phyloP scores from a whole-genome alignment of 2,888 invertebrate genomes.

The Bombyx huttoni region DNA sequence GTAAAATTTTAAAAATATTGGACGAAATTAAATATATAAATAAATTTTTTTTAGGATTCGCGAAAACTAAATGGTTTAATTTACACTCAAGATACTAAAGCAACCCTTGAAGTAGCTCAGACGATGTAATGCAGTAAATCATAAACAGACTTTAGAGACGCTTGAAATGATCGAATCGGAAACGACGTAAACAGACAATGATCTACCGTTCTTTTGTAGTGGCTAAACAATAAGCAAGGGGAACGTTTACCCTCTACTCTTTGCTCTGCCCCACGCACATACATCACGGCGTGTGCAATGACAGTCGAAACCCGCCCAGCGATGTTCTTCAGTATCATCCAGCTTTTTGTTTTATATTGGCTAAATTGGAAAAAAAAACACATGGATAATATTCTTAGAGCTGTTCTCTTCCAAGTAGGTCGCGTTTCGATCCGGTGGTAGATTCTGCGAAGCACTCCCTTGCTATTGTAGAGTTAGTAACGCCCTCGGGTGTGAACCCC shows the following conservation, averaged over 20 bases:
- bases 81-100: too few species aligned
- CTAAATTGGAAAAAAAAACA: background rate
- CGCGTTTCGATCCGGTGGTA: too few species aligned
- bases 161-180: background rate
- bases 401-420: too few species aligned
- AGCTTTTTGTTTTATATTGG: background rate
- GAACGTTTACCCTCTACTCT: background rate
- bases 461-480: too few species aligned
- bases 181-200: background rate
- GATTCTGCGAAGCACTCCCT: too few species aligned
- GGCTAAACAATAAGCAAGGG: background rate
- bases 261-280: background rate
- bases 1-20: too few species aligned
- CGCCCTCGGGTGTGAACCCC: too few species aligned
- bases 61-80: too few species aligned
- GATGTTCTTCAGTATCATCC: background rate
- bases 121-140: background rate
- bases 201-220: background rate
- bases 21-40: too few species aligned
- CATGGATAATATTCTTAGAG: background rate
- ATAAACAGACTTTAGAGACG: background rate
- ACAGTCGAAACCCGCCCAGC: background rate
- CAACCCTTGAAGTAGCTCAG: too few species aligned
- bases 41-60: too few species aligned
- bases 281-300: constrained; percentile 1